These are phyloP conservation scores for Leptinotarsa haldemani DNA, from an alignment of 2,888 invertebrate species.

Conservation along the genomic window DNA sequence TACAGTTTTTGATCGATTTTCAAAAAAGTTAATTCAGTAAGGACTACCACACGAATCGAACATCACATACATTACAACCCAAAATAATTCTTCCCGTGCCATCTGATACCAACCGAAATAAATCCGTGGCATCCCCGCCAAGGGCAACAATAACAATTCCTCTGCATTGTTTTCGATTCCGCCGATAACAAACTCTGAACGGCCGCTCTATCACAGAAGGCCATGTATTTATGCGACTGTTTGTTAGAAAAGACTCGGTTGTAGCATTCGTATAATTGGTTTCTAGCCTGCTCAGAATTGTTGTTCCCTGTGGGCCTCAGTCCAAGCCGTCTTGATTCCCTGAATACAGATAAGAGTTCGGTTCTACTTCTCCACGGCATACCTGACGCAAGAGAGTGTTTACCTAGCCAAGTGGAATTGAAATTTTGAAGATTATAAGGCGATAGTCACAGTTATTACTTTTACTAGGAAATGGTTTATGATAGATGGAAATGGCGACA, in stretches of 20 bases:
- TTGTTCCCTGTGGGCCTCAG: conserved; percentile 56
- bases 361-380: conserved; percentile 44
- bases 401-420: background rate
- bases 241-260: conserved; percentile 55
- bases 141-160: conserved; percentile 14
- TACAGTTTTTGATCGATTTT: no score
- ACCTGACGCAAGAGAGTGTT: conserved; percentile 4
- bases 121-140: background rate
- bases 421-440: background rate
- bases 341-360: conserved; percentile 50
- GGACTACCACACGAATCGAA: background rate
- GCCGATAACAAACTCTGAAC: conserved; percentile 43
- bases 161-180: conserved; percentile 29
- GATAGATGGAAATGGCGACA: no score
- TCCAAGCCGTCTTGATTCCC: conserved; percentile 52
- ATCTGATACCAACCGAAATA: background rate
- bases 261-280: conserved; percentile 58
- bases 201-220: conserved; percentile 49
- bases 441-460: no score
- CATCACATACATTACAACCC: background rate
- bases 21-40: no score
- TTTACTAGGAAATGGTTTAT: no score
- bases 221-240: conserved; percentile 60
- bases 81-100: background rate
- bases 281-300: conserved; percentile 55